Percentiles rank a stretch among this genome's conserved stretches.
phyloP scores from a whole-genome alignment of 1,140 invertebrate genomes.

The Camponotus pennsylvanicus region DNA sequence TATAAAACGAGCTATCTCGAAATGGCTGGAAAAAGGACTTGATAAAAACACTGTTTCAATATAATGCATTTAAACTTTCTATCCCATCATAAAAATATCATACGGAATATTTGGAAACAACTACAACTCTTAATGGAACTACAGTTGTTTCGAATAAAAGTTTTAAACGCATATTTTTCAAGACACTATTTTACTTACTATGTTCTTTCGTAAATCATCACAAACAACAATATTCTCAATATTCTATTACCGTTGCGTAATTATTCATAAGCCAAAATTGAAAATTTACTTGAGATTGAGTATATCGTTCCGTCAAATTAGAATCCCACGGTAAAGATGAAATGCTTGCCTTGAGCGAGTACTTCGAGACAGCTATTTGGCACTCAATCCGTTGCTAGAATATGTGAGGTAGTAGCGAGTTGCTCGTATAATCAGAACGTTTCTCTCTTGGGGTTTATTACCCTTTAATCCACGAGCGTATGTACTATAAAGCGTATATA shows the following conservation, averaged over 20 bases:
- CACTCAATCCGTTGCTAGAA: neutral
- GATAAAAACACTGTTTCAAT: neutral
- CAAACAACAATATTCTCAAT: no score
- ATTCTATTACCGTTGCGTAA: neutral
- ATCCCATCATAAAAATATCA: neutral
- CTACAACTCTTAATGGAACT: neutral
- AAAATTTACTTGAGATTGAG: neutral
- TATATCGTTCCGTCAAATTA: neutral
- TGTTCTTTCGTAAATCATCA: neutral
- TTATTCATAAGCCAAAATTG: neutral
- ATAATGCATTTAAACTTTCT: slow-evolving; percentile 2
- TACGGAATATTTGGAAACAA: neutral
- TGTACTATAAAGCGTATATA: slow-evolving; percentile 28
- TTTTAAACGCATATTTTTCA: neutral
- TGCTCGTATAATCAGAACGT: slow-evolving; percentile 33
- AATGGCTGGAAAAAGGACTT: no score
- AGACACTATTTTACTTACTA: neutral
- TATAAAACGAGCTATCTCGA: neutral
- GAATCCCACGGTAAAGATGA: neutral
- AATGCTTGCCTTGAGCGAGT: neutral
- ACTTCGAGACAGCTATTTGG: slow-evolving; percentile 22
- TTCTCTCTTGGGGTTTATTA: slow-evolving; percentile 39
- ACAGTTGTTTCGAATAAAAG: neutral
- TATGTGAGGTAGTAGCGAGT: neutral
- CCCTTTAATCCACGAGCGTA: slow-evolving; percentile 32